Percentiles rank a stretch among this genome's conserved stretches.
phyloP scores from a whole-genome alignment of 2,888 invertebrate genomes.

The Euplexia lucipara region DNA sequence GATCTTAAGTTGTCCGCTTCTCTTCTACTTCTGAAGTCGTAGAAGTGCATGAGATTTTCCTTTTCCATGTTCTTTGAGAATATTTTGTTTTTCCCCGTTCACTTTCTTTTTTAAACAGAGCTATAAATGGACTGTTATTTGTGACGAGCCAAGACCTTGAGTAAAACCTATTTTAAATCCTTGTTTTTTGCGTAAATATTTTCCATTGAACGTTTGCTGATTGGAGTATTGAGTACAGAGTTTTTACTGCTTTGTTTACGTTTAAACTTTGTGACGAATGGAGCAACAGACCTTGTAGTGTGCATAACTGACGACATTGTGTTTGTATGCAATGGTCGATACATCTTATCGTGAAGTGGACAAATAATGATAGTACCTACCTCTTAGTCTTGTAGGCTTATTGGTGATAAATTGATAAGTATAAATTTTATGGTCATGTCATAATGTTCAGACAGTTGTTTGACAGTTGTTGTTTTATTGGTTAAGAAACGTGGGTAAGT shows the following conservation, averaged over 20 bases:
- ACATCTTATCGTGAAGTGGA: slow-evolving; percentile 40
- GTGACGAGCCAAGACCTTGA: background rate
- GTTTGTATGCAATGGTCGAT: slow-evolving; percentile 42
- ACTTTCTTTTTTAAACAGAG: slow-evolving; percentile 2
- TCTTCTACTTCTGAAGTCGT: slow-evolving; percentile 16
- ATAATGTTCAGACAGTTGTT: background rate
- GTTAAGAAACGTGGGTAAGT: no score
- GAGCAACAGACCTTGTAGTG: slow-evolving; percentile 41
- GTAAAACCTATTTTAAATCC: slow-evolving; percentile 13
- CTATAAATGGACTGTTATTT: slow-evolving; percentile 3
- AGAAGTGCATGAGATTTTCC: slow-evolving; percentile 1
- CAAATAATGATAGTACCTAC: slow-evolving; percentile 29
- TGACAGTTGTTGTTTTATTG: no score
- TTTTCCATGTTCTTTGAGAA: background rate
- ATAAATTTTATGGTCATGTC: background rate
- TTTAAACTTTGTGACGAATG: slow-evolving; percentile 49
- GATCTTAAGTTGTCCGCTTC: no score
- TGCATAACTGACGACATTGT: slow-evolving; percentile 38
- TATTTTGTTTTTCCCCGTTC: slow-evolving; percentile 3
- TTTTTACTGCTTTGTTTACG: slow-evolving; percentile 52
- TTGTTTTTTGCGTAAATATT: slow-evolving; percentile 21
- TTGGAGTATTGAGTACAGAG: slow-evolving; percentile 15
- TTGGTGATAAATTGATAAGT: background rate
- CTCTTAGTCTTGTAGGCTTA: slow-evolving; percentile 27
- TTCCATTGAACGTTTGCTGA: slow-evolving; percentile 14